Percentiles rank a stretch among this genome's conserved stretches.
phyloP scores from a whole-genome alignment of 2,113 vertebrate species.

The Ammodramus savannarum region DNA sequence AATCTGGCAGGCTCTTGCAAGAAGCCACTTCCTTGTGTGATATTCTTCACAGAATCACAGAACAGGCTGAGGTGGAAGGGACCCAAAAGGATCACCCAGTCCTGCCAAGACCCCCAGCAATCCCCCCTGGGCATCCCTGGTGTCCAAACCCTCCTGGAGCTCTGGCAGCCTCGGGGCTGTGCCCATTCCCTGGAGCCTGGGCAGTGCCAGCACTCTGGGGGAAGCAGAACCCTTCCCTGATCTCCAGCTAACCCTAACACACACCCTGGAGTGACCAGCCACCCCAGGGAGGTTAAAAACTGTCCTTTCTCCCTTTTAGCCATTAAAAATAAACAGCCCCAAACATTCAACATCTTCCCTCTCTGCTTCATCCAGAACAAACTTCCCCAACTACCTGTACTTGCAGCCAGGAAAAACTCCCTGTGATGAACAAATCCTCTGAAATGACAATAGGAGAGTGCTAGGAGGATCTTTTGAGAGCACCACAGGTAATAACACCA shows the following conservation, averaged over 20 bases:
- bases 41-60: neutral
- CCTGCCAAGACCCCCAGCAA: neutral
- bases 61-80: neutral
- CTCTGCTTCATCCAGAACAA: neutral
- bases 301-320: neutral
- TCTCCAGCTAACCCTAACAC: neutral
- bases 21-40: neutral
- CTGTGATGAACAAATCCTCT: neutral
- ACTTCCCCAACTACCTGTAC: neutral
- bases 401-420: neutral
- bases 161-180: neutral
- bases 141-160: neutral
- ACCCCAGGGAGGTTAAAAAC: neutral
- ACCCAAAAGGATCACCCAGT: neutral
- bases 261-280: neutral
- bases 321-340: neutral
- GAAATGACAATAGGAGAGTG: neutral
- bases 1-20: neutral
- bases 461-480: neutral
- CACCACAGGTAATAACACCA: neutral
- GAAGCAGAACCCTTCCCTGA: neutral
- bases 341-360: neutral
- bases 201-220: neutral
- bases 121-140: rapidly evolving
- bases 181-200: neutral